phyloP scores from a whole-genome alignment of 2,888 invertebrate species.

The Trachelus iudaicus region DNA sequence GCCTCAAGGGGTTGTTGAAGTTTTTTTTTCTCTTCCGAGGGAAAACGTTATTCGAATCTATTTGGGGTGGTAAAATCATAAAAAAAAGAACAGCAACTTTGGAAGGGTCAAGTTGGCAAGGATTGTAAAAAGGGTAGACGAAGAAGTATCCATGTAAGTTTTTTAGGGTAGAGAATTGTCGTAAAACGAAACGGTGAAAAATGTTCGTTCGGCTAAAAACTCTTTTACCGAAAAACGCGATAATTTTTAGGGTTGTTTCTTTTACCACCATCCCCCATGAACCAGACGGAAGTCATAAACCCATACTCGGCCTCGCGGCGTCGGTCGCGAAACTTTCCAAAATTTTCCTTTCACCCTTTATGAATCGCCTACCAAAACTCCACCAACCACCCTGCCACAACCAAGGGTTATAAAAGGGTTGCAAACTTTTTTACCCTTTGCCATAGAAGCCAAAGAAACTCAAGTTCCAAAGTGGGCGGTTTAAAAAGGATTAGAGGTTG shows the following conservation, averaged over 20 bases:
- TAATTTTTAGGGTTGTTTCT: not conserved
- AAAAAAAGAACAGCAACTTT: conserved; percentile 46
- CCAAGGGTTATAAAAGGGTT: conserved; percentile 51
- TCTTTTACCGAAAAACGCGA: not conserved
- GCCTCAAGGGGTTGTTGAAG: conserved; percentile 43
- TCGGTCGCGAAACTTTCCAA: conserved; percentile 1
- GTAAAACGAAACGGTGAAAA: conserved; percentile 21
- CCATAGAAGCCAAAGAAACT: conserved; percentile 32
- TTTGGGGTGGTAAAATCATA: conserved; percentile 50
- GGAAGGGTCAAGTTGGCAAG: conserved; percentile 58
- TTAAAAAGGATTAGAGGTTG: conserved; percentile 55
- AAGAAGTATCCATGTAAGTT: conserved; percentile 22
- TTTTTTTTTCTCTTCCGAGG: conserved; percentile 23
- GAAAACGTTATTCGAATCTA: not conserved
- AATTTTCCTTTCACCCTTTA: conserved; percentile 5
- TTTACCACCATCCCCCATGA: not conserved
- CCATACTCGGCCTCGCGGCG: conserved; percentile 2
- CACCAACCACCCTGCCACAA: not conserved
- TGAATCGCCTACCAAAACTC: not conserved
- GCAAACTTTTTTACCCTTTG: conserved; percentile 47
- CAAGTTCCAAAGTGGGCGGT: conserved; percentile 43
- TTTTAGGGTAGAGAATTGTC: conserved; percentile 32
- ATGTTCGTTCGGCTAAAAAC: conserved; percentile 8
- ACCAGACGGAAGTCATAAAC: not conserved
- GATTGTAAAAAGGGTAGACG: conserved; percentile 60